Conservation (phyloP, 2,888 invertebrate species). For the Luffia ferchaultella region DNA sequence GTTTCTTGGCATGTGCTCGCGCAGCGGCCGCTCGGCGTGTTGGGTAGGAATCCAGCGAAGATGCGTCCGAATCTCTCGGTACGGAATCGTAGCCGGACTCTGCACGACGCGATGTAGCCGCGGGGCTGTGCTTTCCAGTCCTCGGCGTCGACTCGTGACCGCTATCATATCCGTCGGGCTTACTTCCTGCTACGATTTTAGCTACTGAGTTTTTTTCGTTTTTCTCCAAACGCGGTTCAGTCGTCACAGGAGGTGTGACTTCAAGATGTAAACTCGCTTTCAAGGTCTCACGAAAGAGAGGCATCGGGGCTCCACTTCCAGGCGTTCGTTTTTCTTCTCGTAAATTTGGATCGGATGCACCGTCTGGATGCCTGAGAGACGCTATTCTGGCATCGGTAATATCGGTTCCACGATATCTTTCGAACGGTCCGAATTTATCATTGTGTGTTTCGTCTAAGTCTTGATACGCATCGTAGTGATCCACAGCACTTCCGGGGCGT, state of each 20-base stretch:
- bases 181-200: constrained; percentile 70
- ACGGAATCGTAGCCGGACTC: constrained; percentile 94
- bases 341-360: constrained; percentile 92
- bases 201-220: constrained; percentile 69
- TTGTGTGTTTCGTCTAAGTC: constrained; percentile 62
- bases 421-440: constrained; percentile 66
- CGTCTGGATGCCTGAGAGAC: constrained; percentile 86
- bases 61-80: constrained; percentile 87
- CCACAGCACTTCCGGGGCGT: constrained; percentile 72
- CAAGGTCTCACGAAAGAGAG: constrained; percentile 61
- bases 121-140: constrained; percentile 82
- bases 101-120: constrained; percentile 79
- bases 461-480: constrained; percentile 69
- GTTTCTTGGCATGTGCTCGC: constrained; percentile 58
- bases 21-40: constrained; percentile 56
- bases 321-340: constrained; percentile 72
- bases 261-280: constrained; percentile 57
- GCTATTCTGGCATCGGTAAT: constrained; percentile 69
- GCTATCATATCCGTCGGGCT: constrained; percentile 82
- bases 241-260: constrained; percentile 63
- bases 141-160: constrained; percentile 85
- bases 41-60: constrained; percentile 79
- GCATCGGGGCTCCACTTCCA: constrained; percentile 70
- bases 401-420: constrained; percentile 68
- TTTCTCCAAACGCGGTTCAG: constrained; percentile 68